Percentiles rank a stretch among this genome's conserved stretches.
Evolutionary conservation across 2,113 vertebrate species (phyloP).

Genomic region (Pogona vitticeps): DNA sequence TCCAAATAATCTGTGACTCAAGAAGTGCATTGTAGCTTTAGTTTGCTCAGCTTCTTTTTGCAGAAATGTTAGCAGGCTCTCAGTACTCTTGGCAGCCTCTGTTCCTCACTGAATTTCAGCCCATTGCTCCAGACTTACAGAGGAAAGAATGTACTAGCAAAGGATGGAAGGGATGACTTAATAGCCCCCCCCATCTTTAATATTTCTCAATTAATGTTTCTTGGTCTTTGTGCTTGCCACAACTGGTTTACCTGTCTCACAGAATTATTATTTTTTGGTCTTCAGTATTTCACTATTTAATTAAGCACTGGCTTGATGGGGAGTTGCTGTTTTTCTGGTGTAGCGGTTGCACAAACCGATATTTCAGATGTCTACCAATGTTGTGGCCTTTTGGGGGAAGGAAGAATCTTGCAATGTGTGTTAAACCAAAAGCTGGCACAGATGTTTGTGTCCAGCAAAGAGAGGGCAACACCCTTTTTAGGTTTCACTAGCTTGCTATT

Average conservation of each 20-base stretch:
- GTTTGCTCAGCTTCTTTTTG: not conserved
- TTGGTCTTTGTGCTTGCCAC: not conserved
- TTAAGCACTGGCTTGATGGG: not conserved
- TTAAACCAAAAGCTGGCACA: not conserved
- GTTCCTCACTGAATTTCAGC: conserved; percentile 5
- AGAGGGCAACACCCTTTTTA: not conserved
- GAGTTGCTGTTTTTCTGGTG: not conserved
- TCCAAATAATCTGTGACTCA: conserved; percentile 11
- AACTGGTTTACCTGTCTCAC: not conserved
- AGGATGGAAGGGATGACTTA: not conserved
- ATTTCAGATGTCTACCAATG: not conserved
- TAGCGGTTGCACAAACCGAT: not conserved
- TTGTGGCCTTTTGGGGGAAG: not conserved
- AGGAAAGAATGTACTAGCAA: not conserved
- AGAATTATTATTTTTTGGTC: not conserved
- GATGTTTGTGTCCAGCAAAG: not conserved
- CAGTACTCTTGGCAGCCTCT: conserved; percentile 3
- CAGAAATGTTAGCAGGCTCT: not conserved
- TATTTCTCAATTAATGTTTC: conserved; percentile 4
- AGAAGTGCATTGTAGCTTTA: not conserved
- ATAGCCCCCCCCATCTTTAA: not conserved
- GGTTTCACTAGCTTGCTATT: not conserved
- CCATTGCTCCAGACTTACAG: not conserved
- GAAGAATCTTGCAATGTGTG: not conserved
- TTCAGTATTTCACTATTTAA: not conserved